phyloP scores from a whole-genome alignment of 2,888 invertebrate genomes.

The Dusona sp. region DNA sequence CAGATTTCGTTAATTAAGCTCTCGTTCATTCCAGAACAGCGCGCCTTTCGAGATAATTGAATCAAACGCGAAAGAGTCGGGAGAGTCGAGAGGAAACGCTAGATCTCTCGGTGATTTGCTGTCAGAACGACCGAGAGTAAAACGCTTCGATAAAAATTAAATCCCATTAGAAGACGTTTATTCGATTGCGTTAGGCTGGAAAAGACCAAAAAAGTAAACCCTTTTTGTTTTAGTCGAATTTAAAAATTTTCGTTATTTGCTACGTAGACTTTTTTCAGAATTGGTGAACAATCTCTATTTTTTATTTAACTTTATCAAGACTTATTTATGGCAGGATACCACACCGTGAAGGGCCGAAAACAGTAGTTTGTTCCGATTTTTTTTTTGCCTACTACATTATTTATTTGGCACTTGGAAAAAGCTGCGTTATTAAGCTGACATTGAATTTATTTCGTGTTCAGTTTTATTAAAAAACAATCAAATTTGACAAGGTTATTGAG shows the following conservation, averaged over 20 bases:
- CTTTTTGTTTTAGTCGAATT: background rate
- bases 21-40: constrained; percentile 77
- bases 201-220: constrained; percentile 2
- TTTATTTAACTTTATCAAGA: background rate
- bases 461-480: too few species aligned
- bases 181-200: constrained; percentile 31
- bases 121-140: constrained; percentile 42
- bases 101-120: constrained; percentile 39
- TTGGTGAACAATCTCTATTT: background rate
- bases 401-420: too few species aligned
- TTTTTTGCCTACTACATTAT: too few species aligned
- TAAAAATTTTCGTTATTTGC: background rate
- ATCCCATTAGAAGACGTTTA: constrained; percentile 62
- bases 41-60: constrained; percentile 77
- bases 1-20: constrained; percentile 81
- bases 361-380: too few species aligned
- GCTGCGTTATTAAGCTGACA: too few species aligned
- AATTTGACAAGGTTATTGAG: too few species aligned
- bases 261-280: background rate
- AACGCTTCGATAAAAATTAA: constrained; percentile 75
- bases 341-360: too few species aligned
- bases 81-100: constrained; percentile 33
- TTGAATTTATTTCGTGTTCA: too few species aligned
- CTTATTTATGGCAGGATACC: too few species aligned
- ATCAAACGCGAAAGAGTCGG: constrained; percentile 68